Evolutionary conservation across 2,797 vertebrate species (phyloP).

Genomic region (Carduelis carduelis): DNA sequence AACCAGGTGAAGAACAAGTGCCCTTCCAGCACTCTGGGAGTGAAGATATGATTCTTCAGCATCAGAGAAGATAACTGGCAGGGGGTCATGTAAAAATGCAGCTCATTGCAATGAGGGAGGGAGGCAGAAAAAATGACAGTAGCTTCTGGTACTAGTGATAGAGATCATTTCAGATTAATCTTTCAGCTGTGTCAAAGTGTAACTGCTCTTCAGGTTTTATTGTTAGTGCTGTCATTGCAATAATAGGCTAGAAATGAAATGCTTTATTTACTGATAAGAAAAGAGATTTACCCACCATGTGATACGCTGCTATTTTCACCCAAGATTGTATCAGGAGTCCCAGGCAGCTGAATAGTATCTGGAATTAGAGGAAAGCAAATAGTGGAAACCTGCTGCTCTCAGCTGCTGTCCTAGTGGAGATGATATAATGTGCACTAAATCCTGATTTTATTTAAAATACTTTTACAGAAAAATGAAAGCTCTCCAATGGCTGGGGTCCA

Average conservation of each 20-base stretch:
- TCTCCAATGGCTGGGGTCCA: neutral
- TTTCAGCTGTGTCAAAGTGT: neutral
- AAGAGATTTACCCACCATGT: neutral
- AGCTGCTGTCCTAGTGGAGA: neutral
- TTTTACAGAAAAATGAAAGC: neutral
- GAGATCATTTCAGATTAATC: neutral
- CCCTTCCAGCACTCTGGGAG: neutral
- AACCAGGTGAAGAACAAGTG: neutral
- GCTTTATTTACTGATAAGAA: neutral
- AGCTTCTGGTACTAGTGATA: neutral
- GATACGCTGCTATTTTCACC: neutral
- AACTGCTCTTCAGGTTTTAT: neutral
- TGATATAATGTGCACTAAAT: neutral
- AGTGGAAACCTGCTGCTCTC: neutral
- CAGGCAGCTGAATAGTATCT: neutral
- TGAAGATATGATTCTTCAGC: neutral
- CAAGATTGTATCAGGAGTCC: neutral
- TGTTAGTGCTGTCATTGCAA: neutral
- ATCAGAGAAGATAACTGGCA: neutral
- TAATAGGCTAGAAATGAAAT: neutral
- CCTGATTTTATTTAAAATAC: neutral
- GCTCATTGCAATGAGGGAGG: neutral
- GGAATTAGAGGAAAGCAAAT: neutral
- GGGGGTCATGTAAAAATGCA: neutral
- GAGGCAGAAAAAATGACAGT: neutral